Base-by-base conservation (phyloP, 1,140 invertebrate species). In the Drosophila pseudoobscura region DNA sequence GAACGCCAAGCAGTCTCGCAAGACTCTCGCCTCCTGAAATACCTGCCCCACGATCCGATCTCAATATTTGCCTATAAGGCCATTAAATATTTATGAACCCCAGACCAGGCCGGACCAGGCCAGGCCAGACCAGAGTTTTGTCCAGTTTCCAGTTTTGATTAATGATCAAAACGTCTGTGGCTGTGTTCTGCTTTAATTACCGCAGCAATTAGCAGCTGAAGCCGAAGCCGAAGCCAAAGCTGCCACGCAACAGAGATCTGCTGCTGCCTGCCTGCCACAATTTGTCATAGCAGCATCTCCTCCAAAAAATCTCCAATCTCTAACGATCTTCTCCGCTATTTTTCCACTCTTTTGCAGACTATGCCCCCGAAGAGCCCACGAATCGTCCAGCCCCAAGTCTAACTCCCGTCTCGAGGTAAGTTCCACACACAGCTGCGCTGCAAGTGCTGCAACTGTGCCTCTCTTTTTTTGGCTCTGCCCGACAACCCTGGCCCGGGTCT, bases 401-500 rank as follows among this genome's bases (percentile, higher is more conserved):
- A 72, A 79, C 61, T 72, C 35, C 35, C 35, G 13, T 60, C 71
- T 41, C 60, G 72, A 83, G 80, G 80, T 83, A 62, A 83, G 79
- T 73, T 55, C 26, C 31, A 51, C 47, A 9, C 52, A 45, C 39
- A 49, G 35, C 50, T 26, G 24, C 24, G 24, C 24, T 26, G 24
- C 24, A 26, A 26, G 24, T 26, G 35, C 50, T 26, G 17, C 50
- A 41, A 47, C 46, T 17, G 20, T 65, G 35, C 35, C 35, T 39
- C 46, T 57, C 41, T 29, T 65, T 64, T 80, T 80, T 82, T 71
- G 80, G 76, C 71, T 66, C 47, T 61, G 68, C 85, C 74, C 87
- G 82, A 71, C 80, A 85, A 85, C 77, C 80, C 80, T 85, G 80
- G 80, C 80, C 82, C 78, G 82, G 65, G 82, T 20, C 20, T 26